Base-by-base conservation (phyloP, 2,797 vertebrate species). In the Bradypodion ventrale region DNA sequence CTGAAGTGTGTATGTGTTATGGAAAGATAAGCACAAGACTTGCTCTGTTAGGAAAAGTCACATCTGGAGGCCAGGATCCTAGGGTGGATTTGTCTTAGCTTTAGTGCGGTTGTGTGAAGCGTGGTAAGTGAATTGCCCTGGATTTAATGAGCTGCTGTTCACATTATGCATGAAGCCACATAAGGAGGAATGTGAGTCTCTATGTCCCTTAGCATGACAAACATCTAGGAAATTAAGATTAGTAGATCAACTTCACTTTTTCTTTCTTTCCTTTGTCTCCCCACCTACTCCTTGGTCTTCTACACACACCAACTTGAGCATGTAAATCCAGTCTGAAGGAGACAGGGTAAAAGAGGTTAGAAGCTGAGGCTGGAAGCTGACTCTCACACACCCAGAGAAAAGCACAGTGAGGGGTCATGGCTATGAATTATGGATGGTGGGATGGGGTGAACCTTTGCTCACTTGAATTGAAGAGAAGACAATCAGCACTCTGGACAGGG, bases 301-400 rank as follows among this genome's bases (percentile, higher is more conserved):
- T 1, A 16, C 40, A 10, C 29, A 1, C 49, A 29, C 10, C 15
- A 23, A 69, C 72, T 46, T 56, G 10, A 72, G 74, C 60, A 8
- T 85, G 1, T 29, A 19, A 27, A 40, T 49, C 40, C 82, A 27
- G 87, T 23, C 83, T 12, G 82, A 0, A 2, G 27, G 66, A 0
- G 1, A 80, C 42, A 42, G 84, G 85, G 88, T 73, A 85, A 70
- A 3, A 66, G 27, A 63, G 87, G 88, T 78, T 84, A 91, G n/a
- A 78, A 87, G 27, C 83, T 69, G n/a, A n/a, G n/a, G n/a, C n/a
- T n/a, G n/a, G n/a, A n/a, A n/a, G n/a, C n/a, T n/a, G 86, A 90
- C 80, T 76, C 1, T 78, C 88, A 89, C 65, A 69, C 70, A 75
- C 62, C 1, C 56, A 52, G 80, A 5, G 62, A 70, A 87, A 80